Percentiles rank a stretch among this genome's conserved stretches.
Evolutionary conservation across 30 jellyfish, hydroid and myxozoan genomes (phyloP).

Genomic region (Cassiopea xamachana): DNA sequence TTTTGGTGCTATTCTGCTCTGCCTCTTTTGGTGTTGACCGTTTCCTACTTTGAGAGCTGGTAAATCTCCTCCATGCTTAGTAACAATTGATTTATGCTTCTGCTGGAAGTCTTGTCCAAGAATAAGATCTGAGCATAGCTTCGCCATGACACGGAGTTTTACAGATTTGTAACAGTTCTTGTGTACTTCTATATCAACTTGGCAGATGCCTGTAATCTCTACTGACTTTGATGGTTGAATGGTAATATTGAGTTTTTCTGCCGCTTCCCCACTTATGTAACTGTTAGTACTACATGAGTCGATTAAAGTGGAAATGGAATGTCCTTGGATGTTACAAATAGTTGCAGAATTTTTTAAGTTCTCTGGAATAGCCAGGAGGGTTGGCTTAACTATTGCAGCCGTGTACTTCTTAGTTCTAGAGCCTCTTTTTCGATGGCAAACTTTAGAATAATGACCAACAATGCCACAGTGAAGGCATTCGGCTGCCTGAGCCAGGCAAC

Average conservation of each 20-base stretch:
- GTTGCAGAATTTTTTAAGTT: not conserved
- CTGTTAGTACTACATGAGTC: no score
- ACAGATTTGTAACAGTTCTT: not conserved
- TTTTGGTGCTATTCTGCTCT: no score
- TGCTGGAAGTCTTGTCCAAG: conserved; percentile 64
- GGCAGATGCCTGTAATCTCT: not conserved
- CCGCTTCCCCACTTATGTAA: no score
- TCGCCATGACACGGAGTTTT: conserved; percentile 15
- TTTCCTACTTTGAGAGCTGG: not conserved
- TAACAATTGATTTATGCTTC: conserved; percentile 45
- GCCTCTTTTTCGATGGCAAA: not conserved
- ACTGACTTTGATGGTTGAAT: not conserved
- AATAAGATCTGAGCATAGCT: conserved; percentile 67
- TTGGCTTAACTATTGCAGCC: not conserved
- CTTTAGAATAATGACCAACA: not conserved
- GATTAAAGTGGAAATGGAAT: no score
- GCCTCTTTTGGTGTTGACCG: no score
- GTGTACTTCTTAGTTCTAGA: not conserved
- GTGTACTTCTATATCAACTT: not conserved
- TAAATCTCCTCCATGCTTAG: conserved; percentile 44
- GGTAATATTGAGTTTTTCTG: no score
- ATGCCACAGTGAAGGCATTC: not conserved
- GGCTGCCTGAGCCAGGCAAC: not conserved
- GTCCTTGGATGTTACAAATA: no score
- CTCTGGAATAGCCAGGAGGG: not conserved